phyloP scores from a whole-genome alignment of 1,140 invertebrate genomes.

The Hyles vespertilio region DNA sequence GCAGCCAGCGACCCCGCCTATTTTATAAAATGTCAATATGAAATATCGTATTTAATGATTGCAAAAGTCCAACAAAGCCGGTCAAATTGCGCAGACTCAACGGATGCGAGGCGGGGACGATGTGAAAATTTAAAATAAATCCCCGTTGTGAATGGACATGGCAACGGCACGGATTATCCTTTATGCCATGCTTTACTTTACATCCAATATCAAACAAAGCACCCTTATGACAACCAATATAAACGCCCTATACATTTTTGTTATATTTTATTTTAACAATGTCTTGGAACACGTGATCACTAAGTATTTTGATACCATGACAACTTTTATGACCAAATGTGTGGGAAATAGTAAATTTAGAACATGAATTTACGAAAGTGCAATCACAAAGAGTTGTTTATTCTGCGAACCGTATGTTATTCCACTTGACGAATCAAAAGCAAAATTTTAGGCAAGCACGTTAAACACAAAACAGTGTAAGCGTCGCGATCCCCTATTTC shows the following conservation, averaged over 20 bases:
- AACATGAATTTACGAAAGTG: too few species aligned
- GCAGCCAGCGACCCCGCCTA: too few species aligned
- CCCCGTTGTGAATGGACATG: constrained; percentile 25
- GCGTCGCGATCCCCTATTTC: constrained; percentile 53
- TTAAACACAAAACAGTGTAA: constrained; percentile 35
- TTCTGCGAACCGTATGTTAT: not conserved
- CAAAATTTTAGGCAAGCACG: constrained; percentile 29
- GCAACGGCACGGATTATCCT: constrained; percentile 14
- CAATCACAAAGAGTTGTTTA: not conserved
- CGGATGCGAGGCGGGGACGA: constrained; percentile 28
- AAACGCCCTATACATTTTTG: too few species aligned
- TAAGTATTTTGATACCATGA: too few species aligned
- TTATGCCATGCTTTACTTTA: constrained; percentile 1
- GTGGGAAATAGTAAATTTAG: too few species aligned
- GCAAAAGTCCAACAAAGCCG: constrained; percentile 24
- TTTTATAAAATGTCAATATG: too few species aligned
- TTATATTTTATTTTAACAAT: too few species aligned
- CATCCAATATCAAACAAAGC: too few species aligned
- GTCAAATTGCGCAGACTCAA: constrained; percentile 36
- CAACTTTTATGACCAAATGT: too few species aligned
- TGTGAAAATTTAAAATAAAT: constrained; percentile 56
- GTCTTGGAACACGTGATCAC: too few species aligned
- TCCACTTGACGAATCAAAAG: constrained; percentile 22
- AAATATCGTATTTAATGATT: too few species aligned
- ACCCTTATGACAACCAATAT: too few species aligned